A percentile compares a stretch with the other conserved stretches of the same genome.
Conservation (phyloP, 1,140 invertebrate genomes). For the Euborellia annulipes region DNA sequence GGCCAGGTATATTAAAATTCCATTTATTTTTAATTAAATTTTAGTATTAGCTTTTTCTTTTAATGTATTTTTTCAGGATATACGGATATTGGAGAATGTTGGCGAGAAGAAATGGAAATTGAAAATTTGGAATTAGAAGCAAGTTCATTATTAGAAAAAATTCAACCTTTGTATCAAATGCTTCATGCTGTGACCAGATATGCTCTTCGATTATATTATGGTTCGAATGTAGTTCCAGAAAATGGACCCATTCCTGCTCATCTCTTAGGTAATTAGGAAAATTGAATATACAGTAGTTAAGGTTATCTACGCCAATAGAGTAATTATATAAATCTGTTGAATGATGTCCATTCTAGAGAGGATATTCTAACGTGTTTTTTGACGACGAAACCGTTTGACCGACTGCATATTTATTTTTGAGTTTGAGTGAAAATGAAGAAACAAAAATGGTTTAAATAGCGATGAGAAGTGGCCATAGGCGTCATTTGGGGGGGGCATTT, state of each 20-base stretch:
- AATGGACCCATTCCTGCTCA: slow-evolving; percentile 49
- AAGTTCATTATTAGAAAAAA: slow-evolving; percentile 34
- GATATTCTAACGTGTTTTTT: not conserved
- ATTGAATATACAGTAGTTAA: slow-evolving; percentile 23
- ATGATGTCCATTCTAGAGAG: not conserved
- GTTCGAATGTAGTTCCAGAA: slow-evolving; percentile 20
- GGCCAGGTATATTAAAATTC: slow-evolving; percentile 1
- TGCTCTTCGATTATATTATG: slow-evolving; percentile 31
- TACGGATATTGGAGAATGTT: slow-evolving; percentile 37
- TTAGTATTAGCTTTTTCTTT: too few species aligned
- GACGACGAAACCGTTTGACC: too few species aligned
- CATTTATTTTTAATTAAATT: not conserved
- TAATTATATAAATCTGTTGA: too few species aligned
- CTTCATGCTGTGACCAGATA: slow-evolving; percentile 51
- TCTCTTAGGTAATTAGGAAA: slow-evolving; percentile 34
- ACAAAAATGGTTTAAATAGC: too few species aligned
- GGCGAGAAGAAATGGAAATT: slow-evolving; percentile 42
- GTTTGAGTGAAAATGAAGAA: not conserved
- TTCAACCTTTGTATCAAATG: slow-evolving; percentile 45
- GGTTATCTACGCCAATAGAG: too few species aligned
- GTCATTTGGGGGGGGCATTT: too few species aligned
- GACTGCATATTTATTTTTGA: not conserved
- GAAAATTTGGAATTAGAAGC: slow-evolving; percentile 32
- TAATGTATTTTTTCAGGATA: slow-evolving; percentile 32
- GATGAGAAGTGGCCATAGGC: too few species aligned